Conservation (phyloP, 2,113 vertebrate species). For the Thamnaconus septentrionalis region DNA sequence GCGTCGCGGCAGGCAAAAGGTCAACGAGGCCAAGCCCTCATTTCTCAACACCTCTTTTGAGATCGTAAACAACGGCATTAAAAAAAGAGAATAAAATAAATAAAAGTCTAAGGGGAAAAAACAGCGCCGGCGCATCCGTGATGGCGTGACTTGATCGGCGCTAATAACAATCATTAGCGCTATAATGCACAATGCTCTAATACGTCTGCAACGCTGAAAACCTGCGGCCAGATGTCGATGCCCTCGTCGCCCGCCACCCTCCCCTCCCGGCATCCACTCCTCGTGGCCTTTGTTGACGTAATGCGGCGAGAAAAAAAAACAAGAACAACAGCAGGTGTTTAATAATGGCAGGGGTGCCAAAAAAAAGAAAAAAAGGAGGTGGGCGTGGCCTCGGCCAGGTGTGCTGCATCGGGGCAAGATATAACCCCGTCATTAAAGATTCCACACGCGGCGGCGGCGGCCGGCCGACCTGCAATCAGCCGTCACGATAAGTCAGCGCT, state of each 20-base stretch:
- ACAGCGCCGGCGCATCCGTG: not conserved
- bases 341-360: constrained; percentile 61
- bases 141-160: constrained; percentile 12
- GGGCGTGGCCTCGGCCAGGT: constrained; percentile 71
- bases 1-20: no score
- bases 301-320: constrained; percentile 66
- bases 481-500: constrained; percentile 44
- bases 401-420: constrained; percentile 59
- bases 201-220: constrained; percentile 45
- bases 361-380: constrained; percentile 6
- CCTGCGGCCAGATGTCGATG: constrained; percentile 66
- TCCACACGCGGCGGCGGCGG: constrained; percentile 44
- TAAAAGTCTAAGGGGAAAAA: constrained; percentile 17
- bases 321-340: constrained; percentile 70
- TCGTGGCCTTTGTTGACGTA: constrained; percentile 56
- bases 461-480: constrained; percentile 58
- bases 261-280: constrained; percentile 68
- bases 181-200: constrained; percentile 45
- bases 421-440: constrained; percentile 78
- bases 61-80: no score
- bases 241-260: constrained; percentile 51
- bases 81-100: not conserved
- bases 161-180: constrained; percentile 71
- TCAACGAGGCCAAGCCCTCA: no score
- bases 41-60: no score